phyloP scores from a whole-genome alignment of 2,888 invertebrate species.

The Phragmatobia fuliginosa region DNA sequence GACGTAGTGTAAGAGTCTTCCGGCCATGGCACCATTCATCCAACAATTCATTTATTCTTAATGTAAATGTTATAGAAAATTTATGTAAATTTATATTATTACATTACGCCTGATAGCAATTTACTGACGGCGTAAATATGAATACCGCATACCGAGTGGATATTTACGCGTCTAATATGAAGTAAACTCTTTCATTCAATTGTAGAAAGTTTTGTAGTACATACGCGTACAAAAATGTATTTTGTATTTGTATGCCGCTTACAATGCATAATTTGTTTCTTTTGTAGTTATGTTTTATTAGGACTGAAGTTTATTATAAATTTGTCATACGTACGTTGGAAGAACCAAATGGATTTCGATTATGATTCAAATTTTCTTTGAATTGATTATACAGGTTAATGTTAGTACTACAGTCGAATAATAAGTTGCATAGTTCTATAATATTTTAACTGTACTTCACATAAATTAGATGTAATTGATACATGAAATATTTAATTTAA shows the following conservation, averaged over 20 bases:
- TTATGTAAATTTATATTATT: constrained; percentile 84
- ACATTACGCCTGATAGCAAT: constrained; percentile 80
- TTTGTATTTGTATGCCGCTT: constrained; percentile 42
- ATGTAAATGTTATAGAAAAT: constrained; percentile 85
- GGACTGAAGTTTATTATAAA: constrained; percentile 45
- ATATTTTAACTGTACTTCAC: background rate
- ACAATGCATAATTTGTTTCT: constrained; percentile 50
- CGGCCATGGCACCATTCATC: constrained; percentile 56
- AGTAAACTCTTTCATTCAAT: constrained; percentile 57
- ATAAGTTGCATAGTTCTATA: background rate
- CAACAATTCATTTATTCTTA: constrained; percentile 79
- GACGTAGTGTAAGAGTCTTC: constrained; percentile 39
- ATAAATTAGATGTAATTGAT: background rate
- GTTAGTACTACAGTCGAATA: constrained; percentile 2
- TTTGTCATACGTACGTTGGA: constrained; percentile 37
- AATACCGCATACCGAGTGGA: constrained; percentile 68
- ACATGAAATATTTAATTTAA: background rate
- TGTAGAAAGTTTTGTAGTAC: constrained; percentile 56
- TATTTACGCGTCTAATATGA: constrained; percentile 62
- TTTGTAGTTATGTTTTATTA: constrained; percentile 47
- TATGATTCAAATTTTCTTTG: constrained; percentile 38
- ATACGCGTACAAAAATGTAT: constrained; percentile 38
- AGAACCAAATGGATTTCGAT: constrained; percentile 26
- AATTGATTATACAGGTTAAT: constrained; percentile 13
- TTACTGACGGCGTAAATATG: constrained; percentile 78